Conservation (phyloP, 92 coral and sea anemone genomes). For the Porites rus region DNA sequence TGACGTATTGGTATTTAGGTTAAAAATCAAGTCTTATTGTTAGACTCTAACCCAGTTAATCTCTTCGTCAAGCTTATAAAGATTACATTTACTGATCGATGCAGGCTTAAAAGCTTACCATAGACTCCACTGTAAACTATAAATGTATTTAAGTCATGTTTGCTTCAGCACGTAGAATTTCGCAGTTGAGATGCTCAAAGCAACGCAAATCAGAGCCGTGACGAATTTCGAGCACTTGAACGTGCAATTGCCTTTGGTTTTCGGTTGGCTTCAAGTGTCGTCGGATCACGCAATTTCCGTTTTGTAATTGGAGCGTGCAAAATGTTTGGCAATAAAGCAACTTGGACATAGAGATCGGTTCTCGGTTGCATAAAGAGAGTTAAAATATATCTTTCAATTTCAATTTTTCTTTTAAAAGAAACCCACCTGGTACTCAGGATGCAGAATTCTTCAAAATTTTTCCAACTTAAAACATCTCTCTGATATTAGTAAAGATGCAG, state of each 20-base stretch:
- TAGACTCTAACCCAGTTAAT: too few species aligned
- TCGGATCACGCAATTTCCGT: background rate
- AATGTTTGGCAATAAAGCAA: background rate
- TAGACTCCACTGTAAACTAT: background rate
- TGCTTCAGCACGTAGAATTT: background rate
- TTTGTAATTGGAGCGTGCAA: background rate
- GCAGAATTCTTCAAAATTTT: background rate
- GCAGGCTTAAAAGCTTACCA: background rate
- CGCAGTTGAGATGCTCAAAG: background rate
- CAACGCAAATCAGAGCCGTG: slow-evolving; percentile 20
- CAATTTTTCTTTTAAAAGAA: too few species aligned
- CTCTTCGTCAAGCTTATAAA: too few species aligned
- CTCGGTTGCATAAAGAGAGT: too few species aligned
- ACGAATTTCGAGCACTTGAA: slow-evolving; percentile 1
- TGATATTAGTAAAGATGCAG: background rate
- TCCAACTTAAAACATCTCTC: background rate
- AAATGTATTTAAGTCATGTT: background rate
- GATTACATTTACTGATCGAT: slow-evolving; percentile 14
- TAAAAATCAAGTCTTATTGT: too few species aligned
- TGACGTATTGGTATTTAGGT: background rate
- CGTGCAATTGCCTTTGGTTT: background rate
- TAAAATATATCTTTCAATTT: too few species aligned
- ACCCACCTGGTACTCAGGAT: background rate
- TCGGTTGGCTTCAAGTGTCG: background rate
- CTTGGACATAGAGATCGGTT: too few species aligned